Conservation (phyloP, 2,797 vertebrate genomes). For the Sebastes cheni region DNA sequence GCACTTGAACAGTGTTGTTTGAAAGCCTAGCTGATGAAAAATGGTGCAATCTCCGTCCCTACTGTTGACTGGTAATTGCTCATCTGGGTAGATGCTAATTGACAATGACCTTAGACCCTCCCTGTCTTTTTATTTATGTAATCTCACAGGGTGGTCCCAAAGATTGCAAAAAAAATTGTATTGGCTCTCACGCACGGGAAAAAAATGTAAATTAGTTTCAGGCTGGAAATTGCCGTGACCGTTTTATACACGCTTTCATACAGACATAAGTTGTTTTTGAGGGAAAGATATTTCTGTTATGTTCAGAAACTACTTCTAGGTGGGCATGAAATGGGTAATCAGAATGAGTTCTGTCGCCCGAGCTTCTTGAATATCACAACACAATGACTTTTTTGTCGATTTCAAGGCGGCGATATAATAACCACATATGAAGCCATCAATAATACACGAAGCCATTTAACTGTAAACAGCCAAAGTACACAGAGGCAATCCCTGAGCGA, state of each 20-base stretch:
- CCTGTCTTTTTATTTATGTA: slow-evolving; percentile 60
- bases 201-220: slow-evolving; percentile 36
- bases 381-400: slow-evolving; percentile 70
- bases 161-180: slow-evolving; percentile 31
- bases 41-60: slow-evolving; percentile 74
- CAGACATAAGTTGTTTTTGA: slow-evolving; percentile 23
- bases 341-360: slow-evolving; percentile 50
- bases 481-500: slow-evolving; percentile 73
- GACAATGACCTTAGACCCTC: slow-evolving; percentile 74
- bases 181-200: not conserved
- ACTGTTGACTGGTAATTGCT: slow-evolving; percentile 77
- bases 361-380: slow-evolving; percentile 57
- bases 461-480: slow-evolving; percentile 78
- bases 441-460: slow-evolving; percentile 84
- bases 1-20: slow-evolving; percentile 64
- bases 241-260: slow-evolving; percentile 35
- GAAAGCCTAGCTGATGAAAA: slow-evolving; percentile 78
- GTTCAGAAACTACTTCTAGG: slow-evolving; percentile 30
- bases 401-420: slow-evolving; percentile 71
- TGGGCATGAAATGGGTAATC: slow-evolving; percentile 42
- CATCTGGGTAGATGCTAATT: slow-evolving; percentile 78
- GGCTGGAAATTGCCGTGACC: slow-evolving; percentile 17
- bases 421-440: slow-evolving; percentile 82
- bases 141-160: slow-evolving; percentile 56
- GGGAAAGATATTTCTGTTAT: slow-evolving; percentile 25